Evolutionary conservation across 2,888 invertebrate species (phyloP), one percentile per base, ranked within the genome.

Genomic region (Serrognathus titanus): DNA sequence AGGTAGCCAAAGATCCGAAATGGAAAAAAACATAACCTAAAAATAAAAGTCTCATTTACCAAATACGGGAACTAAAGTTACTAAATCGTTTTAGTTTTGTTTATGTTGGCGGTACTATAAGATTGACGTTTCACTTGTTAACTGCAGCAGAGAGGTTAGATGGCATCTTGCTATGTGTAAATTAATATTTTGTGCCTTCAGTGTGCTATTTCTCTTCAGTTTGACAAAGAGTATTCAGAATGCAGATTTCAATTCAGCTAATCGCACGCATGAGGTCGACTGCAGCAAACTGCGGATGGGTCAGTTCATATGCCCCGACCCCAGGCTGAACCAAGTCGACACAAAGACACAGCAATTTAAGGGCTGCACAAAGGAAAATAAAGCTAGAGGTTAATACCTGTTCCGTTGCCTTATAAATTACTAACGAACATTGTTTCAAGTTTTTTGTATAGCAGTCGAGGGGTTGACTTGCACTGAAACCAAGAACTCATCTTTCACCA

Each of bases 271-370:
- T 43, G 20, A 16, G 8, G 80, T 86, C 35, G 88, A 91, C 71
- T 92, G 92, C 72, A 86, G 79, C 69, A 86, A 83, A 48, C 76
- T 93, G 65, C 80, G 87, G 65, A 81, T 90, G 80, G 92, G 92
- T 0, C 92, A 93, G 69, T 93, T 83, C 69, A 82, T 92, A 60
- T 94, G 94, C 72, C 92, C 91, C 0, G 88, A 92, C 80, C 90
- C 92, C 5, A 81, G 80, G 61, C 78, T 81, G 64, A 84, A 85
- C 67, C 87, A 90, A 68, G 93, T 97, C 68, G 94, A 97, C 75
- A 84, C 87, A 0, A 85, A 88, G 70, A 97, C 97, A 0, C 97
- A 97, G 75, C 94, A 96, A 72, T 86, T 90, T 36, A 79, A 78
- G 63, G 92, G 90, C 55, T 96, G 96, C 74, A 85, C 85, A 1